Conservation (phyloP, 2,113 vertebrate genomes). For the Dendrocopos noguchii region DNA sequence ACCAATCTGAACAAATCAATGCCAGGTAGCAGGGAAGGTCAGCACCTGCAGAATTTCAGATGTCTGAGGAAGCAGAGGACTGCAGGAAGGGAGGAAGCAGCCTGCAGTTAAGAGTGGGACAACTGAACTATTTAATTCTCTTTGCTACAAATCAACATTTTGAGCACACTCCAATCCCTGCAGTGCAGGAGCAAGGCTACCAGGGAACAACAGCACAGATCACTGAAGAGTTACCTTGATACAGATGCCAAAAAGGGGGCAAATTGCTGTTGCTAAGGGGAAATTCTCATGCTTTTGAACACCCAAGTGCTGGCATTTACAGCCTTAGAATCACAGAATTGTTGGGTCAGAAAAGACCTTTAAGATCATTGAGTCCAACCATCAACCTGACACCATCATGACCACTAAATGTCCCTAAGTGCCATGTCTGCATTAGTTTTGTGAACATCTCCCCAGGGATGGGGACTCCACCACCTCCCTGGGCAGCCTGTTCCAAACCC, state of each 20-base stretch:
- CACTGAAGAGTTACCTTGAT: neutral
- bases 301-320: rapidly evolving
- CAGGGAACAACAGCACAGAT: neutral
- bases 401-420: too few species aligned
- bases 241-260: neutral
- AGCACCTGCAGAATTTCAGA: neutral
- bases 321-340: too few species aligned
- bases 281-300: neutral
- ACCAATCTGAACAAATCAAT: neutral
- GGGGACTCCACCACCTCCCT: too few species aligned
- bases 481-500: too few species aligned
- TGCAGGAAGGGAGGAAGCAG: neutral
- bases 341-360: too few species aligned
- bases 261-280: neutral
- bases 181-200: neutral
- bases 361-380: too few species aligned
- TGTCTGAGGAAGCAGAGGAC: neutral
- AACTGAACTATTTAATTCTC: neutral
- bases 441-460: too few species aligned
- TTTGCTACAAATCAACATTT: neutral
- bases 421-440: too few species aligned
- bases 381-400: too few species aligned
- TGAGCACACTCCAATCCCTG: neutral
- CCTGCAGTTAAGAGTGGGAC: neutral
- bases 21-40: neutral